Evolutionary conservation across 2,888 invertebrate species (phyloP).

Genomic region (Corbicula japonica): DNA sequence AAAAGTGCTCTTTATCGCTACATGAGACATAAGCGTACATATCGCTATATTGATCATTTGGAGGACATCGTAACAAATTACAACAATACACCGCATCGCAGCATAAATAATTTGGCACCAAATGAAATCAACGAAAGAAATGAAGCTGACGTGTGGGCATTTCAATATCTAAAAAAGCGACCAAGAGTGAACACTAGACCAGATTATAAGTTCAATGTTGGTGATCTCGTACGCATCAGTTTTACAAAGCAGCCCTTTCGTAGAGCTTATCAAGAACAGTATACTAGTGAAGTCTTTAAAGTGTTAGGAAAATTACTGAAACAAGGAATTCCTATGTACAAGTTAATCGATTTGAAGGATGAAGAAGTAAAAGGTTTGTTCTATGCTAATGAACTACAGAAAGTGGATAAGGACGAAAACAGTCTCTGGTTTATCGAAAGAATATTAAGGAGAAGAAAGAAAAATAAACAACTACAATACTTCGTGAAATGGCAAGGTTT

Average conservation of each 20-base stretch:
- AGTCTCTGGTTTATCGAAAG: no score
- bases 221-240: neutral
- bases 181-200: neutral
- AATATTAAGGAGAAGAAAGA: no score
- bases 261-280: no score
- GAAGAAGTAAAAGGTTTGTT: no score
- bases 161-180: neutral
- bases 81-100: no score
- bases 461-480: no score
- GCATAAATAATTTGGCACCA: neutral
- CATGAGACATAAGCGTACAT: constrained; percentile 42
- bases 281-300: neutral
- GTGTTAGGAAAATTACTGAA: neutral
- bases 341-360: no score
- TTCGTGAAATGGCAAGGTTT: no score
- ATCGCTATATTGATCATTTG: constrained; percentile 26
- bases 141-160: neutral
- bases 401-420: no score
- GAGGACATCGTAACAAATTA: constrained; percentile 21
- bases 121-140: neutral
- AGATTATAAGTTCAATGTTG: neutral
- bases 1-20: constrained; percentile 18
- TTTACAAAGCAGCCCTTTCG: no score
- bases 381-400: no score
- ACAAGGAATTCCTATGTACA: no score